These are phyloP conservation scores for Sebastes matsubarae DNA, from an alignment of 2,797 vertebrate genomes.

Conservation along the genomic window DNA sequence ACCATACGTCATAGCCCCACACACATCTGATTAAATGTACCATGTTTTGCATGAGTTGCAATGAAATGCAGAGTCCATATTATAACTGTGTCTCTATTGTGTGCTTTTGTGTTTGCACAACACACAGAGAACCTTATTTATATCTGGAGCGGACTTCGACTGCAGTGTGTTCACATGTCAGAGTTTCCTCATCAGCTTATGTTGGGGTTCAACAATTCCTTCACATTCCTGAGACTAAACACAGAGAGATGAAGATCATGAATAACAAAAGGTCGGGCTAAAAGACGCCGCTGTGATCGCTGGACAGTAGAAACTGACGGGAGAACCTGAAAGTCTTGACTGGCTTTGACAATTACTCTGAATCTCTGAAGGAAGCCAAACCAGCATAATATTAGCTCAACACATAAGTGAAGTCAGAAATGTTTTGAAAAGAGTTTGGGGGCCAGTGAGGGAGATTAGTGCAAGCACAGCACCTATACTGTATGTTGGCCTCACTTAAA, in stretches of 20 bases:
- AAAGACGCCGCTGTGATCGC: background rate
- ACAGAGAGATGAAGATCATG: background rate
- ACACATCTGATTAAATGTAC: background rate
- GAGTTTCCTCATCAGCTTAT: constrained; percentile 14
- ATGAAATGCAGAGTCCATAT: background rate
- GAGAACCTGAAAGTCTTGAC: background rate
- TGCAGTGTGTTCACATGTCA: background rate
- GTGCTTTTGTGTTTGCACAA: background rate
- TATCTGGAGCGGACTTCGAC: background rate
- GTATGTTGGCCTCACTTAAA: no score
- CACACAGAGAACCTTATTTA: background rate
- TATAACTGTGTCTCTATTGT: background rate
- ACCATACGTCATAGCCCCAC: background rate
- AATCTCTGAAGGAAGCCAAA: background rate
- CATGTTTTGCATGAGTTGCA: no score
- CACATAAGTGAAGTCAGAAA: background rate
- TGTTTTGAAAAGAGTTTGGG: background rate
- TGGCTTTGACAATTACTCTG: background rate
- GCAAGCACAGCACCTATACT: no score
- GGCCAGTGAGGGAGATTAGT: background rate
- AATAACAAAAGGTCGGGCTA: background rate
- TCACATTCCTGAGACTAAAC: constrained; percentile 8
- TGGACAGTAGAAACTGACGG: background rate
- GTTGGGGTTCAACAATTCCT: constrained; percentile 12
- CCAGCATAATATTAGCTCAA: background rate